These are phyloP conservation scores for Falco cherrug DNA, from an alignment of 2,797 vertebrate species.

Conservation along the genomic window DNA sequence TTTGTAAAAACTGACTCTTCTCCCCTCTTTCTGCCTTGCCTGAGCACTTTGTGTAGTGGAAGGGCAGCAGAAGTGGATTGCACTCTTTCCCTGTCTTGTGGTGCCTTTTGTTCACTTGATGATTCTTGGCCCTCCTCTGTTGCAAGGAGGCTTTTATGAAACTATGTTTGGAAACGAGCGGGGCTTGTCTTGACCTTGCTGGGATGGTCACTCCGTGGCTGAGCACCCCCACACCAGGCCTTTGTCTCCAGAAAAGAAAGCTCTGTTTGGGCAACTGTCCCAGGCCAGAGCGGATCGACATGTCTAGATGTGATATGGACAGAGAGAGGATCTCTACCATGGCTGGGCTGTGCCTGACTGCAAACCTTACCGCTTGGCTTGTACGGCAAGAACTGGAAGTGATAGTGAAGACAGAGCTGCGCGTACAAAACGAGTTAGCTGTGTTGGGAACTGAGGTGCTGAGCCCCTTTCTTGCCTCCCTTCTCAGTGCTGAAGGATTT, in stretches of 20 bases:
- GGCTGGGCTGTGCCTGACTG: neutral
- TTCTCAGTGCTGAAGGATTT: neutral
- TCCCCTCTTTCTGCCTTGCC: neutral
- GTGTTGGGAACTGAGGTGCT: neutral
- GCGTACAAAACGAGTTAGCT: neutral
- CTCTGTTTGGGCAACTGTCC: neutral
- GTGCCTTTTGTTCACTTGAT: neutral
- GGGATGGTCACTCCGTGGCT: accelerated
- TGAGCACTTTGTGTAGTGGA: neutral
- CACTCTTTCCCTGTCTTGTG: neutral
- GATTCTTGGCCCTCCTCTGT: neutral
- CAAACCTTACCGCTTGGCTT: accelerated
- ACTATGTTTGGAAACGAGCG: neutral
- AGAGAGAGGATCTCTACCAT: neutral
- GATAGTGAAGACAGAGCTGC: neutral
- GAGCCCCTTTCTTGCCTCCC: neutral
- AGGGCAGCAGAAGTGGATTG: neutral
- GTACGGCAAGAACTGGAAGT: neutral
- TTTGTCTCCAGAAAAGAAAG: neutral
- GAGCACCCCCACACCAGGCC: neutral
- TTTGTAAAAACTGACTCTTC: neutral
- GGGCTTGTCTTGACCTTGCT: neutral
- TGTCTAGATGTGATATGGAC: neutral
- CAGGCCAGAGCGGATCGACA: neutral
- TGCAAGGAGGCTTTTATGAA: neutral